Percentiles rank a stretch among this genome's conserved stretches.
Evolutionary conservation across 2,888 invertebrate species (phyloP).

Genomic region (Timema cristinae): DNA sequence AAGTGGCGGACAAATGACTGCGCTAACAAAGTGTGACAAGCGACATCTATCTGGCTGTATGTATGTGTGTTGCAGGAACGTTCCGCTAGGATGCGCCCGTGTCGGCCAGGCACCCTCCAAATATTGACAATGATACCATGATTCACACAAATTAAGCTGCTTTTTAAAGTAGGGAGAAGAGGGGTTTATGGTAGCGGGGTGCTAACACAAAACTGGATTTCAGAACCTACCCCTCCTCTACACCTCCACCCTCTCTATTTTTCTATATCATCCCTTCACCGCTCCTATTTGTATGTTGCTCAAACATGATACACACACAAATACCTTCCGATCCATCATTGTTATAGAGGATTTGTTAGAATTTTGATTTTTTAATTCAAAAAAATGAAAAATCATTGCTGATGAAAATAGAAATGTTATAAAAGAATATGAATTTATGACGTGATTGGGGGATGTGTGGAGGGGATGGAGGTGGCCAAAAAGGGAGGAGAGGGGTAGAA

Average conservation of each 20-base stretch:
- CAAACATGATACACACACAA: not conserved
- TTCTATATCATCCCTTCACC: not conserved
- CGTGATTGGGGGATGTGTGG: not conserved
- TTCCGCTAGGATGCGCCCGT: not conserved
- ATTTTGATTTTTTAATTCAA: conserved; percentile 16
- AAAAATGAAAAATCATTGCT: conserved; percentile 16
- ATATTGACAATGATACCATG: conserved; percentile 27
- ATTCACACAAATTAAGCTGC: conserved; percentile 27
- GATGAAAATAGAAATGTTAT: conserved; percentile 15
- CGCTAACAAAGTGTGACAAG: conserved; percentile 26
- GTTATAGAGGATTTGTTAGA: conserved; percentile 8
- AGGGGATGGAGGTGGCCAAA: not conserved
- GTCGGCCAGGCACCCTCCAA: conserved; percentile 16
- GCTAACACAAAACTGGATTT: not conserved
- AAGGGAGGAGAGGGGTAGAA: not conserved
- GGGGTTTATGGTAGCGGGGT: not conserved
- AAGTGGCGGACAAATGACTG: conserved; percentile 23
- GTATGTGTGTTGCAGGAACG: not conserved
- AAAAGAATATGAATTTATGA: conserved; percentile 1
- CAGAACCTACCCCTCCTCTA: not conserved
- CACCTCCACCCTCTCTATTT: not conserved
- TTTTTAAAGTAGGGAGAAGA: conserved; percentile 14
- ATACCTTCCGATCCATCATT: conserved; percentile 4
- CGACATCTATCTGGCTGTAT: conserved; percentile 17
- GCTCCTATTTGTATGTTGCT: not conserved